phyloP scores from a whole-genome alignment of 2,797 vertebrate genomes.

The Tragopan temminckii region DNA sequence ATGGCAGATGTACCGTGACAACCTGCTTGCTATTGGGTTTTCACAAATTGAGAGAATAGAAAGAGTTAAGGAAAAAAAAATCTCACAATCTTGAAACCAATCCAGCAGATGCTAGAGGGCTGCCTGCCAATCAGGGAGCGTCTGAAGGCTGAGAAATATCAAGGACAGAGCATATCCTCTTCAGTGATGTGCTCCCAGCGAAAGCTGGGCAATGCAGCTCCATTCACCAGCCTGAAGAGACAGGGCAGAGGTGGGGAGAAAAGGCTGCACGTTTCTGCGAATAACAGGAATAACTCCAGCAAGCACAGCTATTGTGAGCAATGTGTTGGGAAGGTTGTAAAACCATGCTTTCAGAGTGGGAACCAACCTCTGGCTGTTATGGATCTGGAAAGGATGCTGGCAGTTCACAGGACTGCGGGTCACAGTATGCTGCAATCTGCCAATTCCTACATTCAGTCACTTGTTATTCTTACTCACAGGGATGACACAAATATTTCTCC shows the following conservation, averaged over 20 bases:
- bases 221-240: not conserved
- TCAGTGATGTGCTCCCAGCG: constrained; percentile 5
- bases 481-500: not conserved
- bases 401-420: not conserved
- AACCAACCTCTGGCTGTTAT: not conserved
- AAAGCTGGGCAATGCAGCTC: not conserved
- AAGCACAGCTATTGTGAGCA: not conserved
- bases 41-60: not conserved
- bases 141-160: constrained; percentile 56
- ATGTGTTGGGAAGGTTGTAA: not conserved
- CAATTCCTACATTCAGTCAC: not conserved
- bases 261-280: constrained; percentile 7
- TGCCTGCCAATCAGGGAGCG: constrained; percentile 52
- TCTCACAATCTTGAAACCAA: constrained; percentile 38
- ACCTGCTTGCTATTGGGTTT: not conserved
- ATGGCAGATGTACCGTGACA: not conserved
- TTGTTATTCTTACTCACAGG: not conserved
- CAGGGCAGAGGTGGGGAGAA: constrained; percentile 47
- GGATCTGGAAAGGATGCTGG: not conserved
- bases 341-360: not conserved
- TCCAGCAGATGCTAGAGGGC: constrained; percentile 46
- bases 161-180: constrained; percentile 56
- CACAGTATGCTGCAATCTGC: not conserved
- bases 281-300: not conserved
- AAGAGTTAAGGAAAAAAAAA: constrained; percentile 23